Evolutionary conservation across 2,797 vertebrate species (phyloP).

Genomic region (Phalloptychus januarius): DNA sequence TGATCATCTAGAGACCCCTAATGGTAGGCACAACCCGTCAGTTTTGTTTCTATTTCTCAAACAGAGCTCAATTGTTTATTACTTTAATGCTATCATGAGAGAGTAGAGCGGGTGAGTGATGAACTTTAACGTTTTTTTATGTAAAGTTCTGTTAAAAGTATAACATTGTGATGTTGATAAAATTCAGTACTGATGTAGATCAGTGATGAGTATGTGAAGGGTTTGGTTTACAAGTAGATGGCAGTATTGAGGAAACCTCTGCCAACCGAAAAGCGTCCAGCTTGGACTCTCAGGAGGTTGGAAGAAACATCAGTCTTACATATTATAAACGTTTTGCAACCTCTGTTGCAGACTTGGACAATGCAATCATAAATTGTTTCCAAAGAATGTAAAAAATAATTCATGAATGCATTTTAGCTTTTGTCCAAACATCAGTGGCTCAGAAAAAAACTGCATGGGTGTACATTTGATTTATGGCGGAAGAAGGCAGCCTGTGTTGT

Average conservation of each 20-base stretch:
- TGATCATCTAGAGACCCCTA: slow-evolving; percentile 22
- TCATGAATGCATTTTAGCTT: slow-evolving; percentile 14
- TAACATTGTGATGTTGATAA: not conserved
- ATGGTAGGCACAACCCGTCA: slow-evolving; percentile 24
- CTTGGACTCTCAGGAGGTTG: not conserved
- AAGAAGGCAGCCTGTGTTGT: slow-evolving; percentile 21
- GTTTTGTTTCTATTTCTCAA: slow-evolving; percentile 1
- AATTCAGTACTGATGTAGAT: not conserved
- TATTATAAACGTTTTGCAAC: not conserved
- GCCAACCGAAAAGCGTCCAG: not conserved
- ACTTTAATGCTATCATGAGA: not conserved
- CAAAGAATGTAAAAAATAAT: slow-evolving; percentile 12
- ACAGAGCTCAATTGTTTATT: not conserved
- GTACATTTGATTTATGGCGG: slow-evolving; percentile 11
- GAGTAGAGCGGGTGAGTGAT: not conserved
- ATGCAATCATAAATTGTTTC: not conserved
- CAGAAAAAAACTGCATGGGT: slow-evolving; percentile 9
- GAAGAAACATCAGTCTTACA: not conserved
- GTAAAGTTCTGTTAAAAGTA: not conserved
- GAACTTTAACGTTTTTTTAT: not conserved
- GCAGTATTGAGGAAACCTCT: not conserved
- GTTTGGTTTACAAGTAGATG: not conserved
- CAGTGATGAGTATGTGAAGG: not conserved
- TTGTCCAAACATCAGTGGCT: slow-evolving; percentile 16
- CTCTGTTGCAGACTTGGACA: not conserved